phyloP scores from a whole-genome alignment of 2,113 vertebrate genomes.

The Callocephalon fimbriatum region DNA sequence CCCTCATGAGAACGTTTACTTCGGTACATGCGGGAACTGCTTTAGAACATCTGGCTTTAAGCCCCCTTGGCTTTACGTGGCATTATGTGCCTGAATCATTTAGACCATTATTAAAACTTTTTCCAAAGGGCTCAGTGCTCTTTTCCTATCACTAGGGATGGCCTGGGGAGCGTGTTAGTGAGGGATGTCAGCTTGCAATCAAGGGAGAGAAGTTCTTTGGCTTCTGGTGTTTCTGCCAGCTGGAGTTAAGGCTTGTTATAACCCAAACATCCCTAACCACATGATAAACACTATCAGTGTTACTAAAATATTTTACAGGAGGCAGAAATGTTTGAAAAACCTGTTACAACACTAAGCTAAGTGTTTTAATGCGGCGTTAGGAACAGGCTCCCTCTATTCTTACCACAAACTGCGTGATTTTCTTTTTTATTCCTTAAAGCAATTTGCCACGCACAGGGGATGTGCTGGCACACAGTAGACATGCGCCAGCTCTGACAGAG shows the following conservation, averaged over 20 bases:
- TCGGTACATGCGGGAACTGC: fast-evolving
- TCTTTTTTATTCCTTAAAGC: not conserved
- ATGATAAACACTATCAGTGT: slow-evolving; percentile 46
- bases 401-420: not conserved
- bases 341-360: not conserved
- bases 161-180: fast-evolving
- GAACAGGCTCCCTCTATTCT: slow-evolving; percentile 14
- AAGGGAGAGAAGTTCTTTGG: not conserved
- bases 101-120: not conserved
- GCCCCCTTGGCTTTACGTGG: not conserved
- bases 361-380: fast-evolving
- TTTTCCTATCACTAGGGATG: not conserved
- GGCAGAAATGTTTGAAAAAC: slow-evolving; percentile 22
- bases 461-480: fast-evolving
- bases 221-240: not conserved
- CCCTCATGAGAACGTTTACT: not conserved
- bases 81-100: not conserved
- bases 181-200: fast-evolving
- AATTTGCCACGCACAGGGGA: fast-evolving
- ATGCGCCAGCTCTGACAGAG: not conserved
- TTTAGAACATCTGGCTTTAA: not conserved
- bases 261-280: slow-evolving; percentile 7
- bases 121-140: not conserved
- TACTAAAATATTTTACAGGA: slow-evolving; percentile 50
- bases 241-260: not conserved